These are phyloP conservation scores for Cotesia vestalis DNA, from an alignment of 1,140 invertebrate species.

Conservation along the genomic window DNA sequence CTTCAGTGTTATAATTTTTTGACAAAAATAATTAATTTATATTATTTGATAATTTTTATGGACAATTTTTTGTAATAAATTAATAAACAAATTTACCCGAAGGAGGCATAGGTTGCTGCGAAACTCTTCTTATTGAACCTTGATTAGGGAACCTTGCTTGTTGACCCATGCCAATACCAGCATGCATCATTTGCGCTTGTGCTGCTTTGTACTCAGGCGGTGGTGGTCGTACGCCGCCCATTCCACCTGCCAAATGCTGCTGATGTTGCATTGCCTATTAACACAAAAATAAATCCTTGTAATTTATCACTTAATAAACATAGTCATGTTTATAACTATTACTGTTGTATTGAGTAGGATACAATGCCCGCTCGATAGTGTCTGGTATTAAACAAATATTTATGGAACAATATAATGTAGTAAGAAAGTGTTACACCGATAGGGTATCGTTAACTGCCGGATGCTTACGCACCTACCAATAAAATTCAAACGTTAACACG, in stretches of 20 bases:
- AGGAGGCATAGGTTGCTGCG: constrained; percentile 75
- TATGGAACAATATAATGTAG: too few relatives aligned
- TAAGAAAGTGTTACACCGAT: too few relatives aligned
- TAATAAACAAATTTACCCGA: constrained; percentile 63
- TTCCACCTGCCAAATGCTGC: constrained; percentile 63
- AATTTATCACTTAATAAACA: too few relatives aligned
- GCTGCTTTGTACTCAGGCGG: constrained; percentile 80
- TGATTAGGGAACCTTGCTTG: constrained; percentile 66
- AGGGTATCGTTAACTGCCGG: too few relatives aligned
- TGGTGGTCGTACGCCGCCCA: constrained; percentile 69
- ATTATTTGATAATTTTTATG: too few relatives aligned
- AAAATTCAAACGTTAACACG: background rate
- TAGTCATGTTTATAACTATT: background rate
- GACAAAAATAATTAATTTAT: too few relatives aligned
- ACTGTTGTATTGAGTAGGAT: background rate
- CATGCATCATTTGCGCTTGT: constrained; percentile 72
- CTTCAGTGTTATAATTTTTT: too few relatives aligned
- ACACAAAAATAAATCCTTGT: constrained; percentile 35
- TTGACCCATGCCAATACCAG: constrained; percentile 61
- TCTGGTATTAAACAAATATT: too few relatives aligned
- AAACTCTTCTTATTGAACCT: constrained; percentile 69
- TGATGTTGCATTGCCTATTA: constrained; percentile 60
- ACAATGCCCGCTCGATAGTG: background rate
- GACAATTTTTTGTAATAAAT: too few relatives aligned
- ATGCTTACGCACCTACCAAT: background rate